phyloP scores from a whole-genome alignment of 1,140 invertebrate species.

The Steinernema khuongi region DNA sequence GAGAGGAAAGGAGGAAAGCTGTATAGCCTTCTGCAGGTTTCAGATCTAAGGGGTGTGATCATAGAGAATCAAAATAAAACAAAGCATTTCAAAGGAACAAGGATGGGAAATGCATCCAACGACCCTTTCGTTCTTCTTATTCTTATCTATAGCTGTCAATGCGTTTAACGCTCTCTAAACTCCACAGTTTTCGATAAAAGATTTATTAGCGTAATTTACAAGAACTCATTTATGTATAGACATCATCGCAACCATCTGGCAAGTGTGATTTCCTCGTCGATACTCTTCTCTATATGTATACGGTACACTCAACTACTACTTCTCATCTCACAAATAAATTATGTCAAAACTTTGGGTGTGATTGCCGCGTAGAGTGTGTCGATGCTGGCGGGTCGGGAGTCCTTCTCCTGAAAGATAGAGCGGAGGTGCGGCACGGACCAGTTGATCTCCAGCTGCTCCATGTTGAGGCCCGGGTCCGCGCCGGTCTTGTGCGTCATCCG shows the following conservation, averaged over 20 bases:
- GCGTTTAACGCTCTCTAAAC: no score
- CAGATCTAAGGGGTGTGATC: no score
- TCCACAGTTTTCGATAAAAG: background rate
- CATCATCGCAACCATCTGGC: constrained; percentile 8
- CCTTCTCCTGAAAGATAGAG: constrained; percentile 30
- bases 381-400: constrained; percentile 13
- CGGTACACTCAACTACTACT: background rate
- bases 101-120: no score
- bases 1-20: no score
- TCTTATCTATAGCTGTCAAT: no score
- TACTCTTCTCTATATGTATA: background rate
- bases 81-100: no score
- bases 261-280: background rate
- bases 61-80: no score
- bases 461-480: constrained; percentile 11
- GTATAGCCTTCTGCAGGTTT: no score
- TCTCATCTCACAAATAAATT: constrained; percentile 4
- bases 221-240: constrained; percentile 6
- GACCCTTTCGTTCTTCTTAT: no score
- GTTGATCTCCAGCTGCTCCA: constrained; percentile 40
- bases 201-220: constrained; percentile 1
- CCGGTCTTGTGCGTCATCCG: background rate
- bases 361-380: constrained; percentile 6
- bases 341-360: constrained; percentile 6
- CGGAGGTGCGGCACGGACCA: constrained; percentile 36